Evolutionary conservation across 2,888 invertebrate species (phyloP), one percentile per base, ranked within the genome.

Genomic region (Eurois occulta): DNA sequence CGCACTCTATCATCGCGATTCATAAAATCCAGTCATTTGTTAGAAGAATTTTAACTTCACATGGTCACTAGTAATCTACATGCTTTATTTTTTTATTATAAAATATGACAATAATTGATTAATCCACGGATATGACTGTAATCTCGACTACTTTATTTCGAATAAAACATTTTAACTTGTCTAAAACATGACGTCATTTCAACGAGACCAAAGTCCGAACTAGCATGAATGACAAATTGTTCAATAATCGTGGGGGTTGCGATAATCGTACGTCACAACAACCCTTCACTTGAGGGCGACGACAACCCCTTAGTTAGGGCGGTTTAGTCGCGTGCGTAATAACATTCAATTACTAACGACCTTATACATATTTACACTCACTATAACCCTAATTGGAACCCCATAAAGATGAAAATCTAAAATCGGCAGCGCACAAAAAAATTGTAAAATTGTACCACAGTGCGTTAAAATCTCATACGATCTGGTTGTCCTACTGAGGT

Each of bases 171-270:
- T 60, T 21, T 28, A 35, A 64, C n/a, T n/a, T 66, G 28, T 58
- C 46, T 52, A 58, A 70, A 87, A 75, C 46, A 76, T 70, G 72
- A 80, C 64, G 65, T 74, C 85, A 79, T 83, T 64, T 72, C 75
- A 75, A 84, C 81, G 85, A 85, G 81, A 84, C 78, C 85, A 82
- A 62, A 76, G 86, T 79, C 74, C 84, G 78, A 88, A 84, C 80
- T 84, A 83, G 83, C 81, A 87, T 84, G 84, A 88, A 90, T 91
- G 93, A 93, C 92, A 94, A 94, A 94, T 94, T 90, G 92, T 91
- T 86, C 84, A 88, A 91, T 94, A 92, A 94, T 95, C 88, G 91
- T 92, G 90, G 92, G 95, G 95, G 95, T 92, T 88, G 91, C 79
- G 88, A 91, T 92, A 77, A 84, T 88, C 89, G 88, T 87, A 86